A percentile compares a stretch with the other conserved stretches of the same genome.
These are phyloP conservation scores for Plagiodera versicolora DNA, from an alignment of 2,888 invertebrate species.

Conservation along the genomic window DNA sequence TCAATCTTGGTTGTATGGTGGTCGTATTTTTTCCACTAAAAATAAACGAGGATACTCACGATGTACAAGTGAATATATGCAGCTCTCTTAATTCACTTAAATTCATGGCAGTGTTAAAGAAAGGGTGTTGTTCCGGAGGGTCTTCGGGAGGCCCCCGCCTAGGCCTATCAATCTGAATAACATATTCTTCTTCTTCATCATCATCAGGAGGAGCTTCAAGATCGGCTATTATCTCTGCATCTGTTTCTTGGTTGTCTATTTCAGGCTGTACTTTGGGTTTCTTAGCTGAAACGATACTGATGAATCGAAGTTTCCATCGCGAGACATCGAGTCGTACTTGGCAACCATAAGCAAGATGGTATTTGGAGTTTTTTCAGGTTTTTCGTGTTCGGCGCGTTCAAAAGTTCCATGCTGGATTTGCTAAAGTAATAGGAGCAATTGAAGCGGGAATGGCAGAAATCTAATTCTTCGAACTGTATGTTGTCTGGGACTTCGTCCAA, in stretches of 20 bases:
- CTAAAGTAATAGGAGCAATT: constrained; percentile 21
- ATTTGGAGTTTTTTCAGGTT: constrained; percentile 31
- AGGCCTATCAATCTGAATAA: constrained; percentile 1
- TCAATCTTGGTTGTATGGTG: too few relatives aligned
- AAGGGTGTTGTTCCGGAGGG: constrained; percentile 15
- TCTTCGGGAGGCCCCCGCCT: constrained; percentile 15
- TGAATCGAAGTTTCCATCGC: too few relatives aligned
- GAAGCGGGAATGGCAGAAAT: constrained; percentile 20
- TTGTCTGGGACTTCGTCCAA: constrained; percentile 14
- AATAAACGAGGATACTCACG: constrained; percentile 3
- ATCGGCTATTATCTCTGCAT: constrained; percentile 2
- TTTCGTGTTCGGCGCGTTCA: constrained; percentile 28
- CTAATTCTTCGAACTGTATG: constrained; percentile 24
- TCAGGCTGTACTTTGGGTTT: background rate
- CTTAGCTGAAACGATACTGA: background rate
- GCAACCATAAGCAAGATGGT: constrained; percentile 32
- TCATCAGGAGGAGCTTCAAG: too few relatives aligned
- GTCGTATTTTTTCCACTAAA: too few relatives aligned
- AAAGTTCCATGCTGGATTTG: constrained; percentile 16
- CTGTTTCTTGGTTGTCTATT: too few relatives aligned
- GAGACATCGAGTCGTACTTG: constrained; percentile 25
- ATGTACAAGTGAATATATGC: constrained; percentile 17
- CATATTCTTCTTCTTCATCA: too few relatives aligned
- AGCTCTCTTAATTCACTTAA: constrained; percentile 18
- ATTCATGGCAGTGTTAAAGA: constrained; percentile 17